phyloP scores from a whole-genome alignment of 2,113 vertebrate species.

The Herpetotheres cachinnans region DNA sequence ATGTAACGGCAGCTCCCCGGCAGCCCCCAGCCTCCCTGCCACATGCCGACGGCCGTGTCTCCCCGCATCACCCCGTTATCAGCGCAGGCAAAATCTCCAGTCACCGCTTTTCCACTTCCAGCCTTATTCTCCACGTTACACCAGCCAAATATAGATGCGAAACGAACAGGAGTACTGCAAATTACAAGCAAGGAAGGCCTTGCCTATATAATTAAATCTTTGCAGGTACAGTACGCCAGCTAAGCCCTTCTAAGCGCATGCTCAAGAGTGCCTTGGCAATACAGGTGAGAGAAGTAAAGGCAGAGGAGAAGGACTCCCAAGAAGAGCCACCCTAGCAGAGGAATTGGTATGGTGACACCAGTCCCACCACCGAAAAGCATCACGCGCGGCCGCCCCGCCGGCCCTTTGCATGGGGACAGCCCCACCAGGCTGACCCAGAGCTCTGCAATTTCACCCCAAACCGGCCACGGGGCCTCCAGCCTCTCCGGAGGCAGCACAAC shows the following conservation, averaged over 20 bases:
- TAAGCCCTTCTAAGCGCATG: not conserved
- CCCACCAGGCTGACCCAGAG: not conserved
- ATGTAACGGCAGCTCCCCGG: not conserved
- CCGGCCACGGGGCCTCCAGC: fast-evolving
- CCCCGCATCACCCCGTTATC: not conserved
- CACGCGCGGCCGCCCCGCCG: fast-evolving
- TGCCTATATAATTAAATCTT: not conserved
- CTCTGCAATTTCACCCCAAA: not conserved
- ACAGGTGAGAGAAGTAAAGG: not conserved
- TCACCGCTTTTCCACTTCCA: not conserved
- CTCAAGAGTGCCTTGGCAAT: not conserved
- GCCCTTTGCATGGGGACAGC: not conserved
- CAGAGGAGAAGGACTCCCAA: not conserved
- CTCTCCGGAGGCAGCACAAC: not conserved
- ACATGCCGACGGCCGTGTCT: fast-evolving
- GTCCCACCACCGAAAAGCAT: not conserved
- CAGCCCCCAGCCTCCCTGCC: not conserved
- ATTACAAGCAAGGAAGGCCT: not conserved
- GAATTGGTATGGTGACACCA: fast-evolving
- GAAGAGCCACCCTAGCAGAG: not conserved
- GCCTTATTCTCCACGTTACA: not conserved
- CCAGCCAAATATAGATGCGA: not conserved
- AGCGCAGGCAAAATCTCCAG: not conserved
- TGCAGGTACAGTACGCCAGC: not conserved
- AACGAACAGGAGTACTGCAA: not conserved